A percentile compares a stretch with the other conserved stretches of the same genome.
phyloP scores from a whole-genome alignment of 2,113 vertebrate genomes.

The Leucoraja erinaceus region DNA sequence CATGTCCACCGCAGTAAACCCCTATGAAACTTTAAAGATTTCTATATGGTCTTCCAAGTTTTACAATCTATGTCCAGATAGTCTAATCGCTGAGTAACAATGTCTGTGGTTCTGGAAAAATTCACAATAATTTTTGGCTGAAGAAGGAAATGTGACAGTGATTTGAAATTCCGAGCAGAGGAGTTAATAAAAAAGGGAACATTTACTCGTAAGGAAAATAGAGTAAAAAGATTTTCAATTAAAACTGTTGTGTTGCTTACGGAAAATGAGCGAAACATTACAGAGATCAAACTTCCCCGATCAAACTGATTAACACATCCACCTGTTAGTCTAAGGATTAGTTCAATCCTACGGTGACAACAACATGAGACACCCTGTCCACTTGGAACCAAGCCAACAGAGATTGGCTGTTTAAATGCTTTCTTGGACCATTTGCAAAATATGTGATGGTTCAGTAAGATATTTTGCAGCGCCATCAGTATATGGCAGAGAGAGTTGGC shows the following conservation, averaged over 20 bases:
- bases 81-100: not conserved
- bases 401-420: not conserved
- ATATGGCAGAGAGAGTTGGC: not conserved
- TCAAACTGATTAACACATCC: slow-evolving; percentile 8
- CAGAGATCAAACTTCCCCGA: not conserved
- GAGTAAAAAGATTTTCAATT: not conserved
- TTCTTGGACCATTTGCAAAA: not conserved
- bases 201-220: not conserved
- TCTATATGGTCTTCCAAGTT: too few relatives aligned
- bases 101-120: not conserved
- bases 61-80: not conserved
- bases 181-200: not conserved
- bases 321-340: not conserved
- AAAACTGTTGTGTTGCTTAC: not conserved
- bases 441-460: not conserved
- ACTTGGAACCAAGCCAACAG: not conserved
- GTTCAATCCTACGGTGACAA: not conserved
- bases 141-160: not conserved
- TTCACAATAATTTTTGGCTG: not conserved
- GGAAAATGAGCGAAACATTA: not conserved
- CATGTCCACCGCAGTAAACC: not conserved
- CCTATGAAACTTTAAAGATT: not conserved
- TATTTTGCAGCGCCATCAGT: not conserved
- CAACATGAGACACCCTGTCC: not conserved
- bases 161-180: not conserved